These are phyloP conservation scores for Cryptus armator DNA, from an alignment of 2,888 invertebrate species.

Conservation along the genomic window DNA sequence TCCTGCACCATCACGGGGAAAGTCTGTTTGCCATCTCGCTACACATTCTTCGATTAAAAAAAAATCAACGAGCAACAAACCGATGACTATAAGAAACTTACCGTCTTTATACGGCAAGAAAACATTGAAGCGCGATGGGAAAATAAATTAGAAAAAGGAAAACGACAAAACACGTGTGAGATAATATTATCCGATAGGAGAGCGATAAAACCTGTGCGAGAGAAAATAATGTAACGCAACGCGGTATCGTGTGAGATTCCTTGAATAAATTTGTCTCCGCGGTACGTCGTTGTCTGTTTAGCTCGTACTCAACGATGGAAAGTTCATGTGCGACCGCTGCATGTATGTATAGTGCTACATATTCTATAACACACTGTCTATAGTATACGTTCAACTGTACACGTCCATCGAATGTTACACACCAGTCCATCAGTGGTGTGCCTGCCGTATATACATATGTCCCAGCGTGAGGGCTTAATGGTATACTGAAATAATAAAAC, in stretches of 20 bases:
- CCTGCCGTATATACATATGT: neutral
- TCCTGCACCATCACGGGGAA: slow-evolving; percentile 8
- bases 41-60: slow-evolving; percentile 15
- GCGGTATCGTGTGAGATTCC: slow-evolving; percentile 34
- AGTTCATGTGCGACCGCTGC: slow-evolving; percentile 8
- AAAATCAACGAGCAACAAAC: neutral
- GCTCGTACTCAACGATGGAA: slow-evolving; percentile 16
- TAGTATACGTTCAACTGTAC: neutral
- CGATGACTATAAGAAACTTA: neutral
- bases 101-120: neutral
- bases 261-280: slow-evolving; percentile 38
- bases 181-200: slow-evolving; percentile 4
- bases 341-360: neutral
- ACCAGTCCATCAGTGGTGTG: no score
- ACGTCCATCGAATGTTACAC: slow-evolving; percentile 11
- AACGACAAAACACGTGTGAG: neutral
- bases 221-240: neutral
- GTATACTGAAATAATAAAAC: slow-evolving; percentile 55
- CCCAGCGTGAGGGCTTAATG: slow-evolving; percentile 26
- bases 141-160: neutral
- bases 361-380: slow-evolving; percentile 1
- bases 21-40: slow-evolving; percentile 16
- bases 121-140: neutral
- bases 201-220: neutral
- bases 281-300: slow-evolving; percentile 8